Base-by-base conservation (phyloP, 2,797 vertebrate species). In the Spinus pinus region DNA sequence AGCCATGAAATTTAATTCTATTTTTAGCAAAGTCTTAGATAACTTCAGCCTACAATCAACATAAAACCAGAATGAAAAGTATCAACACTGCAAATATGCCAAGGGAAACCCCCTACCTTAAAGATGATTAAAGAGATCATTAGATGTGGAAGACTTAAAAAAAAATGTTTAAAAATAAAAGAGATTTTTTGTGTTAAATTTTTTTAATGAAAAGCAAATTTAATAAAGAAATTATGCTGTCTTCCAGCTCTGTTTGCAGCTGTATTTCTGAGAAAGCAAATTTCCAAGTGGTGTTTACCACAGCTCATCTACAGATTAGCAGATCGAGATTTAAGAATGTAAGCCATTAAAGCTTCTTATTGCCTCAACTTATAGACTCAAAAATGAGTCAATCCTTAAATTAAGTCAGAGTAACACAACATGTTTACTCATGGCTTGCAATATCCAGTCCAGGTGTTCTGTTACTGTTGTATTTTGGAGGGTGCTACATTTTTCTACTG, bases 1-100 rank as follows among this genome's bases (percentile, higher is more conserved):
- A 91, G 33, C 54, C 93, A 71, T n/a, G 65, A 56, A 41, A 3
- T 80, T 77, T 72, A 78, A 54, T 65, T 89, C 39, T 78, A 42
- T 42, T 74, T 96, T 90, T 81, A 93, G 57, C 47, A 93, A 81
- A 90, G 60, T 88, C 31, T 81, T 53, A 85, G 24, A 73, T 83
- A 75, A 66, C 16, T 30, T 51, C 79, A 90, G 70, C 7, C 42
- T 83, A 70, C 1, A 0, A 70, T 86, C 72, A 95, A 72, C 46
- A 83, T 9, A 86, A 41, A 85, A 41, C 0, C 33, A 67, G 39
- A 71, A 74, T 49, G 12, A 86, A 56, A 88, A 74, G 1, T 20
- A 24, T 44, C 16, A 56, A 16, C 13, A 27, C 5, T 71, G 28
- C 4, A 69, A 79, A 49, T 46, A 60, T 27, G 14, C 9, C 33